phyloP scores from a whole-genome alignment of 2,113 vertebrate species.

The Melanotaenia duboulayi region DNA sequence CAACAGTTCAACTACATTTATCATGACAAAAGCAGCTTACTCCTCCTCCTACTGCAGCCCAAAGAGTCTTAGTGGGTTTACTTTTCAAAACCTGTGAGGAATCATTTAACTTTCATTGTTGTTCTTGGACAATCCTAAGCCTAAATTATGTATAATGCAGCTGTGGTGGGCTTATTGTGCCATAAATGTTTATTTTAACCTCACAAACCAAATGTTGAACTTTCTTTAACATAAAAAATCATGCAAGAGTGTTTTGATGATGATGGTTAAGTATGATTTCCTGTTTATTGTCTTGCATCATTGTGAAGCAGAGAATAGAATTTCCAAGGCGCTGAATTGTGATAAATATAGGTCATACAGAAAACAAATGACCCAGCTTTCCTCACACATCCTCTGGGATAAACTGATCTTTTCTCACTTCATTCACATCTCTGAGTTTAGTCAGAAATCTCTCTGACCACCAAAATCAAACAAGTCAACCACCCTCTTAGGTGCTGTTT shows the following conservation, averaged over 20 bases:
- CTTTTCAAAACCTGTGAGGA: slow-evolving; percentile 50
- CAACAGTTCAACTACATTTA: slow-evolving; percentile 67
- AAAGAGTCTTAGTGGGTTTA: background rate
- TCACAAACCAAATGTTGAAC: slow-evolving; percentile 30
- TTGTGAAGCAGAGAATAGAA: slow-evolving; percentile 43
- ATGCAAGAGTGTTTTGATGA: too few species aligned
- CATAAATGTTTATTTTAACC: background rate
- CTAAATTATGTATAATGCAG: background rate
- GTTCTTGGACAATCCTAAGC: slow-evolving; percentile 40
- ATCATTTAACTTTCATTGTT: slow-evolving; percentile 49
- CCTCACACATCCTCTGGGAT: slow-evolving; percentile 43
- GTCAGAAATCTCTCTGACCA: slow-evolving; percentile 52
- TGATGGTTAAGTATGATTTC: too few species aligned
- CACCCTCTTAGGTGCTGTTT: slow-evolving; percentile 74
- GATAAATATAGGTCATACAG: slow-evolving; percentile 28
- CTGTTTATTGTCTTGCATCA: slow-evolving; percentile 26
- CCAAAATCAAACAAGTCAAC: slow-evolving; percentile 75
- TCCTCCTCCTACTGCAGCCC: background rate
- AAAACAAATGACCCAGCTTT: slow-evolving; percentile 36
- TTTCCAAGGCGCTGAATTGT: slow-evolving; percentile 35
- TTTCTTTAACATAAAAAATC: slow-evolving; percentile 30
- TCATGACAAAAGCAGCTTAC: slow-evolving; percentile 67
- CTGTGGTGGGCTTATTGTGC: background rate
- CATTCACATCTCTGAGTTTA: slow-evolving; percentile 44
- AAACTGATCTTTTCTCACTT: slow-evolving; percentile 28